These are phyloP conservation scores for Andrena bucephala DNA, from an alignment of 2,888 invertebrate genomes.

Conservation along the genomic window DNA sequence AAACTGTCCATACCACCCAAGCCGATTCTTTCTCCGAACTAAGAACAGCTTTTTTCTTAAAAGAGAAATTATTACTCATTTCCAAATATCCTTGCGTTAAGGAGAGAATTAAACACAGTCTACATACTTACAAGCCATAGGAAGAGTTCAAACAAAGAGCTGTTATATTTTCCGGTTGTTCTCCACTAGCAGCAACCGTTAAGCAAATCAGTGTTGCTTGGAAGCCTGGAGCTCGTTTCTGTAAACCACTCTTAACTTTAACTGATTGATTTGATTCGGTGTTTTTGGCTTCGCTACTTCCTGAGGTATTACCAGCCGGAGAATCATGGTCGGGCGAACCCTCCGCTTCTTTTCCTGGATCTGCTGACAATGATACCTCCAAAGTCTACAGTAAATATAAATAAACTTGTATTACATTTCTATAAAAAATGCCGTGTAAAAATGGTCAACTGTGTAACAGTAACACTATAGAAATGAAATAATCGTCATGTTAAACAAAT, in stretches of 20 bases:
- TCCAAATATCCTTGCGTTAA: background rate
- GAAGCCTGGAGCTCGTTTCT: conserved; percentile 97
- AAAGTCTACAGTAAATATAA: conserved; percentile 87
- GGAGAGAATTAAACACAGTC: background rate
- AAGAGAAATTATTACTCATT: no score
- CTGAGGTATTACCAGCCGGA: conserved; percentile 86
- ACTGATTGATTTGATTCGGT: conserved; percentile 86
- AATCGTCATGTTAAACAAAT: background rate
- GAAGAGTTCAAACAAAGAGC: conserved; percentile 97
- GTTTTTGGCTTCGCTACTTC: conserved; percentile 85
- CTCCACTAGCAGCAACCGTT: conserved; percentile 92
- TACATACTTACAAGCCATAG: conserved; percentile 95
- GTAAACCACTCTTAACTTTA: conserved; percentile 90
- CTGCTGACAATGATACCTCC: conserved; percentile 95
- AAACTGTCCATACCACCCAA: no score
- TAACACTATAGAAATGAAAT: background rate
- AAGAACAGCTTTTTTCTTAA: no score
- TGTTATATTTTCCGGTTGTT: conserved; percentile 94
- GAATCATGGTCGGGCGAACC: conserved; percentile 94
- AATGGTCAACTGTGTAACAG: background rate
- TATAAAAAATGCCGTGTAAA: background rate
- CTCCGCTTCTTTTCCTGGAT: conserved; percentile 91
- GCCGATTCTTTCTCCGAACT: no score
- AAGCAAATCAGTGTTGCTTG: conserved; percentile 98
- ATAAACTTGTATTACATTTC: background rate